A percentile compares a stretch with the other conserved stretches of the same genome.
Evolutionary conservation across 2,888 invertebrate species (phyloP).

Genomic region (Hirtodrosophila confusa): DNA sequence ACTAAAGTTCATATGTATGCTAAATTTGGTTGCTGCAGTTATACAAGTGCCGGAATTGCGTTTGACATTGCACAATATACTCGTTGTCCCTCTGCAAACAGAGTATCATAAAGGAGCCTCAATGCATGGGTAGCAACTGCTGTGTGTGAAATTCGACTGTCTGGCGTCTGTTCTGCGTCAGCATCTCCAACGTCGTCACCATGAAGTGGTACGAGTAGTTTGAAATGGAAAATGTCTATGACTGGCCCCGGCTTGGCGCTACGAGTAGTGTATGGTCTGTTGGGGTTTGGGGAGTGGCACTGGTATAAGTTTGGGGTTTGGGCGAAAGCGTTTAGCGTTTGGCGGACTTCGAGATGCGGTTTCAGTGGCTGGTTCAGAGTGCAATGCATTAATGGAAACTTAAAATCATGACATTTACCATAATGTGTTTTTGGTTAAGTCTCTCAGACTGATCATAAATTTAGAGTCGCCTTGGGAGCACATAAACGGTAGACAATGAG

Average conservation of each 20-base stretch:
- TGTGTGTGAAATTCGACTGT: conserved; percentile 74
- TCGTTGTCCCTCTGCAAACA: no score
- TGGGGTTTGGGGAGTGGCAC: conserved; percentile 52
- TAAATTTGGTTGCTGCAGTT: no score
- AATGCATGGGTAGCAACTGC: conserved; percentile 27
- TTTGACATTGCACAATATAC: no score
- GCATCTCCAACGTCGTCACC: conserved; percentile 66
- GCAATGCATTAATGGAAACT: conserved; percentile 72
- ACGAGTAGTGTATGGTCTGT: conserved; percentile 12
- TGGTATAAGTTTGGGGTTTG: conserved; percentile 32
- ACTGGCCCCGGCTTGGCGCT: conserved; percentile 48
- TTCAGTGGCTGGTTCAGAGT: conserved; percentile 71
- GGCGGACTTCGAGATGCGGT: conserved; percentile 22
- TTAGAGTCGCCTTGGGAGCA: conserved; percentile 49
- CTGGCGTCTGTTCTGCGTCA: conserved; percentile 77
- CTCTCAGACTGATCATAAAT: conserved; percentile 52
- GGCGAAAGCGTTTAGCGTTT: conserved; percentile 72
- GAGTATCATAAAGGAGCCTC: conserved; percentile 40
- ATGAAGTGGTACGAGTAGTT: conserved; percentile 64
- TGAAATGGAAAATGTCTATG: conserved; percentile 71
- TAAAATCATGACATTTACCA: conserved; percentile 74
- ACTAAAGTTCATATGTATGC: no score
- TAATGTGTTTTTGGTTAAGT: conserved; percentile 24
- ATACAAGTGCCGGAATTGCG: no score
- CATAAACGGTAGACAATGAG: conserved; percentile 52